Percentiles rank a stretch among this genome's conserved stretches.
phyloP scores from a whole-genome alignment of 2,888 invertebrate species.

The Drosophila leonis region DNA sequence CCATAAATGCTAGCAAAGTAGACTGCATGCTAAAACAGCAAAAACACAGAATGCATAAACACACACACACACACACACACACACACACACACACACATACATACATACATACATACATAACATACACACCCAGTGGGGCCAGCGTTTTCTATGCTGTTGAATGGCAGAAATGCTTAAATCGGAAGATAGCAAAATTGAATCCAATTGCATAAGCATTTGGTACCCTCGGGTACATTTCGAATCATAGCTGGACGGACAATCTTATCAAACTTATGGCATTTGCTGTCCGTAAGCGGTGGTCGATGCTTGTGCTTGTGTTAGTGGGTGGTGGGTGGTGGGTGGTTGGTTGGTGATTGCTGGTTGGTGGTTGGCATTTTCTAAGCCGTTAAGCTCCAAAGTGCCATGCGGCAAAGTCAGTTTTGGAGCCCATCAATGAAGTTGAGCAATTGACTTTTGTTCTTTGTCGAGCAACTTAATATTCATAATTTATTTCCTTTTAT shows the following conservation, averaged over 20 bases:
- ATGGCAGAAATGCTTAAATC: conserved; percentile 48
- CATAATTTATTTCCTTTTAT: conserved; percentile 72
- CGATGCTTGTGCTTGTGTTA: not conserved
- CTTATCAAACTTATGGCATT: conserved; percentile 66
- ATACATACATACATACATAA: conserved; percentile 10
- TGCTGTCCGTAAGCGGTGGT: conserved; percentile 4
- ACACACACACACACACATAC: conserved; percentile 11
- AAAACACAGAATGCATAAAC: conserved; percentile 16
- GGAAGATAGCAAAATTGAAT: conserved; percentile 65
- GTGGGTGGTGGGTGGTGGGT: not conserved
- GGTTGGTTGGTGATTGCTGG: not conserved
- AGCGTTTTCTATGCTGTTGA: conserved; percentile 12
- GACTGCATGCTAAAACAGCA: conserved; percentile 22
- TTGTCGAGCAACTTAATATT: conserved; percentile 68
- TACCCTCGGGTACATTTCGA: conserved; percentile 47
- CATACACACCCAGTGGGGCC: conserved; percentile 24
- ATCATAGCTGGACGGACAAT: conserved; percentile 33
- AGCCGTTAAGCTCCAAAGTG: conserved; percentile 74
- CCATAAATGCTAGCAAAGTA: conserved; percentile 45
- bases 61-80: conserved; percentile 7
- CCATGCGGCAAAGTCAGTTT: conserved; percentile 40
- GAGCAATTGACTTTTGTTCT: conserved; percentile 75
- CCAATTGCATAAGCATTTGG: conserved; percentile 71
- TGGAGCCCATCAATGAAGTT: conserved; percentile 50
- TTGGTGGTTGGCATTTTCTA: conserved; percentile 55